Evolutionary conservation across 2,797 vertebrate genomes (phyloP), one percentile per base, ranked within the genome.

Genomic region (Scleropages formosus): DNA sequence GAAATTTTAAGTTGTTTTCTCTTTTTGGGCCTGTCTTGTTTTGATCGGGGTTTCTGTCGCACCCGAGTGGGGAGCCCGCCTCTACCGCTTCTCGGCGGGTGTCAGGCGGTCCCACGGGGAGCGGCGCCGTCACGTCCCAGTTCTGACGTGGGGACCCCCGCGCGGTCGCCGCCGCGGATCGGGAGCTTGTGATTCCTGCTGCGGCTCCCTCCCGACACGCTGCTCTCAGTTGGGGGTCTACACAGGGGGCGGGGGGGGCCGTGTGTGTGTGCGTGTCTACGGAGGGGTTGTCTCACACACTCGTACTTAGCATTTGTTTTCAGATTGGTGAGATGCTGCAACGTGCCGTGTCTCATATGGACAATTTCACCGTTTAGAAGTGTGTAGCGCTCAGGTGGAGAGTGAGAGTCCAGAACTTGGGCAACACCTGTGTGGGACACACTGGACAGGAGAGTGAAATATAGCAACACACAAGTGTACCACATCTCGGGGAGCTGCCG

Each of bases 171-270:
- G 13, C 65, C 49, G 39, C 56, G 67, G 67, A 67, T 70, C 51
- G 24, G 15, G 67, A 15, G 49, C 20, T 70, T 26, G 26, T 12
- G 12, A 39, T 39, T 39, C 15, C 67, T 70, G 67, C n/a, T 70
- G 49, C 46, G 26, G 47, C 53, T 70, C 53, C 47, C 49, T 70
- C 67, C 47, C 53, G 49, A 70, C 18, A 13, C 67, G 22, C 67
- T 53, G 24, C 12, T 53, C 67, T 56, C 67, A 3, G 7, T 70
- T 22, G 46, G 67, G 67, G 65, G 65, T n/a, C 18, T 67, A 31
- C 20, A 46, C 31, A 46, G 65, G 63, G 18, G 58, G 20, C 22
- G 56, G 56, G n/a, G 22, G 56, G 20, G 24, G 18, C 12, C 46
- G 49, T n/a, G n/a, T n/a, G n/a, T n/a, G n/a, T n/a, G n/a, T n/a